A percentile compares a stretch with the other conserved stretches of the same genome.
Evolutionary conservation across 2,888 invertebrate species (phyloP).

Genomic region (Protophormia terraenovae): DNA sequence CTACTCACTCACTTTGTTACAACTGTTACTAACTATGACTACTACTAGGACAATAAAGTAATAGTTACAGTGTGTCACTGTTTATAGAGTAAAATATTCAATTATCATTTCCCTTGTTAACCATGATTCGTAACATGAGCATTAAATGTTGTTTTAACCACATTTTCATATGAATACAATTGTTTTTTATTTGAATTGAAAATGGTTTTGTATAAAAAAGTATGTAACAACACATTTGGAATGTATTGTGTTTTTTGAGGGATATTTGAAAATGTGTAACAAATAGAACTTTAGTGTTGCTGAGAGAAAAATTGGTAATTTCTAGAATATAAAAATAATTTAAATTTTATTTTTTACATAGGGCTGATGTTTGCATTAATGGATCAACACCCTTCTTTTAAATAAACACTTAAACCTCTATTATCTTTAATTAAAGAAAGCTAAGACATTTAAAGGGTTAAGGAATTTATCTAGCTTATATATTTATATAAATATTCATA

Average conservation of each 20-base stretch:
- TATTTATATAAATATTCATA: too few relatives aligned
- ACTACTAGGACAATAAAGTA: neutral
- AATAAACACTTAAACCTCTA: too few relatives aligned
- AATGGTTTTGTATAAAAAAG: neutral
- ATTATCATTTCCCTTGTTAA: conserved; percentile 50
- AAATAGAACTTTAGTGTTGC: neutral
- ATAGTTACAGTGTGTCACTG: neutral
- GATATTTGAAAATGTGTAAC: neutral
- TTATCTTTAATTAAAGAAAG: too few relatives aligned
- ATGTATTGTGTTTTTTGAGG: neutral
- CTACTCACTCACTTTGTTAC: neutral
- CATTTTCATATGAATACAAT: conserved; percentile 27
- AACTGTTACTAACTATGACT: neutral
- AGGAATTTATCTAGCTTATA: too few relatives aligned
- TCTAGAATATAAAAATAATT: neutral
- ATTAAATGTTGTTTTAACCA: conserved; percentile 39
- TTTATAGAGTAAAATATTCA: conserved; percentile 29
- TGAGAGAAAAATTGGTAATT: neutral
- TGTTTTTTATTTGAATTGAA: neutral
- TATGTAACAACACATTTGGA: neutral
- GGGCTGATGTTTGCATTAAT: too few relatives aligned
- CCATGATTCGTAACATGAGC: conserved; percentile 47
- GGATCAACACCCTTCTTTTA: too few relatives aligned
- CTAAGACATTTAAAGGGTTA: too few relatives aligned
- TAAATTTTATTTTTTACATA: too few relatives aligned